These are phyloP conservation scores for Dasysyrphus albostriatus DNA, from an alignment of 2,888 invertebrate species.

Conservation along the genomic window DNA sequence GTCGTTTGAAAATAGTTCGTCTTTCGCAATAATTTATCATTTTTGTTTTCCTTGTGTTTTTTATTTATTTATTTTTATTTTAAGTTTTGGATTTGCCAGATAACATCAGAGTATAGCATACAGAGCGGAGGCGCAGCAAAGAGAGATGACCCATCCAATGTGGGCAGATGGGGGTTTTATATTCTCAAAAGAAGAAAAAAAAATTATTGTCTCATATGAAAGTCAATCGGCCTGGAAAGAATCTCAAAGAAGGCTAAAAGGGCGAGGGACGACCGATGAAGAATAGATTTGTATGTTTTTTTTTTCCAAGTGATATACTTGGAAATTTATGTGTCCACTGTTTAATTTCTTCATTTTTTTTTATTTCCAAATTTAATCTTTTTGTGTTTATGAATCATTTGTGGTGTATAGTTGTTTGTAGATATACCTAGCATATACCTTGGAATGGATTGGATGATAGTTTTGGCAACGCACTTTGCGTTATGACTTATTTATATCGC, in stretches of 20 bases:
- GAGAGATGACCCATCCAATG: slow-evolving; percentile 40
- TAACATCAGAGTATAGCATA: slow-evolving; percentile 24
- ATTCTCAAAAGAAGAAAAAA: slow-evolving; percentile 42
- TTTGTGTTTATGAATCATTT: slow-evolving; percentile 32
- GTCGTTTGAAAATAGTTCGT: slow-evolving; percentile 77
- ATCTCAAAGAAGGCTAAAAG: slow-evolving; percentile 4
- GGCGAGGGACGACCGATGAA: slow-evolving; percentile 10
- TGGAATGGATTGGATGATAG: slow-evolving; percentile 57
- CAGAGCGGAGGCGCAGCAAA: not conserved
- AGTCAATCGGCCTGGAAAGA: slow-evolving; percentile 59
- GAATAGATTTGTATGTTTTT: slow-evolving; percentile 78
- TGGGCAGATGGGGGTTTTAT: slow-evolving; percentile 67
- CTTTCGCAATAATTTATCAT: slow-evolving; percentile 78
- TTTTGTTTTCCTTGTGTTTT: slow-evolving; percentile 72
- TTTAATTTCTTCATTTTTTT: slow-evolving; percentile 53
- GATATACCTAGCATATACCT: slow-evolving; percentile 9
- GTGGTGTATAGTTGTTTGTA: not conserved
- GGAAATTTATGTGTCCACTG: slow-evolving; percentile 79
- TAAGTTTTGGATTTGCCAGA: slow-evolving; percentile 53
- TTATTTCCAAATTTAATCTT: slow-evolving; percentile 37
- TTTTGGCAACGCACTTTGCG: slow-evolving; percentile 66
- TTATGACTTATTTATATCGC: slow-evolving; percentile 61
- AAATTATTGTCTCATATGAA: slow-evolving; percentile 41
- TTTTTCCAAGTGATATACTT: slow-evolving; percentile 81
- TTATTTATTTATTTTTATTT: slow-evolving; percentile 39